phyloP scores from a whole-genome alignment of 2,888 invertebrate genomes.

The Caprella mutica region DNA sequence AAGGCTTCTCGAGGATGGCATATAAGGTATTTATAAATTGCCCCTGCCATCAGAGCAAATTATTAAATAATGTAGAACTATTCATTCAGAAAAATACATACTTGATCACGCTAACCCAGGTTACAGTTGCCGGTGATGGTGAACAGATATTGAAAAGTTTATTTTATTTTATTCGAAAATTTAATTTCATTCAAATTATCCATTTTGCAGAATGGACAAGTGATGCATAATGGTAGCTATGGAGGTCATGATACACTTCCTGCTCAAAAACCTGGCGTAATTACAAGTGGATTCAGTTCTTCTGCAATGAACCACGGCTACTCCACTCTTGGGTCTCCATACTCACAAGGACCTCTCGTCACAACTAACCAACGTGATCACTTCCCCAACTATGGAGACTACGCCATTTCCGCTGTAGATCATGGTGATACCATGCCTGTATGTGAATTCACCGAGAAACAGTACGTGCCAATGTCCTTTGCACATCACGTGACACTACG shows the following conservation, averaged over 20 bases:
- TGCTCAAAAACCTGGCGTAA: background rate
- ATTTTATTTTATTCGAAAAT: too few relatives aligned
- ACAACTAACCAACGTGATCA: slow-evolving; percentile 18
- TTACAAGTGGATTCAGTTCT: slow-evolving; percentile 1
- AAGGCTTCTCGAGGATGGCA: slow-evolving; percentile 26
- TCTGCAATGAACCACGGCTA: background rate
- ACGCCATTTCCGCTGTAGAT: slow-evolving; percentile 9
- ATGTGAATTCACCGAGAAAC: too few relatives aligned
- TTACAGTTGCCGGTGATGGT: too few relatives aligned
- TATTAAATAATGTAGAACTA: too few relatives aligned
- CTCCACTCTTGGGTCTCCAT: background rate
- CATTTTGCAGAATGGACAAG: slow-evolving; percentile 30
- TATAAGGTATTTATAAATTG: slow-evolving; percentile 28
- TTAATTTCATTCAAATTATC: too few relatives aligned
- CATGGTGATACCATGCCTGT: slow-evolving; percentile 19
- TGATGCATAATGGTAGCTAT: slow-evolving; percentile 26
- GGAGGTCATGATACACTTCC: slow-evolving; percentile 20
- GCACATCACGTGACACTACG: slow-evolving; percentile 19
- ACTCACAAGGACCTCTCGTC: slow-evolving; percentile 19
- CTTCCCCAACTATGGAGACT: slow-evolving; percentile 23
- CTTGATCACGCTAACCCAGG: too few relatives aligned
- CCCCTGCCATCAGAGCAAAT: too few relatives aligned
- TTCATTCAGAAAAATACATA: too few relatives aligned
- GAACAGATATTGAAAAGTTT: too few relatives aligned
- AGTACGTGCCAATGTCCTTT: too few relatives aligned